Percentiles rank a stretch among this genome's conserved stretches.
phyloP scores from a whole-genome alignment of 1,140 invertebrate genomes.

The Archivesica marissinica region DNA sequence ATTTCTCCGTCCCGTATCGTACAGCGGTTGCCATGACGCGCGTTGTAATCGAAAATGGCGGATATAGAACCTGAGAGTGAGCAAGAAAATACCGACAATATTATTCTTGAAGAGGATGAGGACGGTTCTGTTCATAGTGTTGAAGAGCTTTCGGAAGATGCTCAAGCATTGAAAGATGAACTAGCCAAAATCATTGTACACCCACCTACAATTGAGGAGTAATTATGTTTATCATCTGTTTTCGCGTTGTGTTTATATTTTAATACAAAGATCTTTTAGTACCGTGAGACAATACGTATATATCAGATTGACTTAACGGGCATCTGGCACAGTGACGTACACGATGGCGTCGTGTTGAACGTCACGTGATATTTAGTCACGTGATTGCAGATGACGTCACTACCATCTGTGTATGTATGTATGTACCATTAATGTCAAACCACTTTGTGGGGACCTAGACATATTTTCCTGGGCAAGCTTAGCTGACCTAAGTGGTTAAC shows the following conservation, averaged over 20 bases:
- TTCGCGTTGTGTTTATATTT: conserved; percentile 14
- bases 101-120: conserved; percentile 50
- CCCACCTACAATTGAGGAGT: conserved; percentile 74
- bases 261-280: background rate
- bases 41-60: conserved; percentile 51
- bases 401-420: too few species aligned
- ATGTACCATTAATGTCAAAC: too few species aligned
- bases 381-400: too few species aligned
- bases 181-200: conserved; percentile 80
- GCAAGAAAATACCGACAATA: conserved; percentile 57
- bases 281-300: too few species aligned
- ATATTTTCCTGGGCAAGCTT: too few species aligned
- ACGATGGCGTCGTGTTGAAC: too few species aligned
- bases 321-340: too few species aligned
- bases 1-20: background rate
- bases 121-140: conserved; percentile 65
- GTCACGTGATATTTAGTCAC: too few species aligned
- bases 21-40: conserved; percentile 47
- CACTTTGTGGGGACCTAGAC: too few species aligned
- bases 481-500: too few species aligned
- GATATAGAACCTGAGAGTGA: conserved; percentile 36
- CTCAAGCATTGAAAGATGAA: conserved; percentile 79
- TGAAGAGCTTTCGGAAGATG: conserved; percentile 75
- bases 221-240: conserved; percentile 50
- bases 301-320: too few species aligned